Base-by-base conservation (phyloP, 1,140 invertebrate genomes). In the Musca domestica region DNA sequence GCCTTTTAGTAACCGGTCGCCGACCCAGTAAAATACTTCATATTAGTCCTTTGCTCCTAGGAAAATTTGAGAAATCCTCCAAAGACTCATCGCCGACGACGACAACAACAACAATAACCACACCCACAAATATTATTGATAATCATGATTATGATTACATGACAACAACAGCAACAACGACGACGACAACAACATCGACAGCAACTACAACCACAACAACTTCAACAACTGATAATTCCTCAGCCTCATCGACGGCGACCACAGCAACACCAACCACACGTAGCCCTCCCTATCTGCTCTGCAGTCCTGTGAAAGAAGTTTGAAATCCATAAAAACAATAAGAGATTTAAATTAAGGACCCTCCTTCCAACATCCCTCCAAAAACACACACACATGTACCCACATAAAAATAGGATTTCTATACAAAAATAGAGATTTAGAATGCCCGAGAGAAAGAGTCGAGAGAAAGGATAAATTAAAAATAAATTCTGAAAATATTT, bases 11-110 rank as follows among this genome's bases (percentile, higher is more conserved):
- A 67, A 81, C 76, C 70, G 78, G 78, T 72, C 78, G 78, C 71
- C 78, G 78, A 66, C 78, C 78, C 56, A 81, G 78, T 80, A 76
- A 73, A 77, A 70, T 81, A 69, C 74, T 81, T 69, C 75, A 77
- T 71, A 73, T 73, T 74, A 81, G 74, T 73, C 74, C 78, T 70
- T 72, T 68, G 27, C 47, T 64, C 41, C 49, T 48, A 68, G 64
- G 66, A 68, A 68, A 61, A 61, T 61, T 61, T 61, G 15, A 27
- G 7, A 47, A 64, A 64, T 61, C 49, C 17, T 52, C 63, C 20
- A 64, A 47, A 41, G 47, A 64, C 49, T 48, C 63, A 30, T 25
- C 63, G 47, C 69, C 58, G 48, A 71, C 72, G 47, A 70, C 70
- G 69, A 72, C 66, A 68, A 67, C 63, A 67, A 27, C 41, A 70